Evolutionary conservation across 2,113 vertebrate species (phyloP).

Genomic region (Eudyptes chrysolophus): DNA sequence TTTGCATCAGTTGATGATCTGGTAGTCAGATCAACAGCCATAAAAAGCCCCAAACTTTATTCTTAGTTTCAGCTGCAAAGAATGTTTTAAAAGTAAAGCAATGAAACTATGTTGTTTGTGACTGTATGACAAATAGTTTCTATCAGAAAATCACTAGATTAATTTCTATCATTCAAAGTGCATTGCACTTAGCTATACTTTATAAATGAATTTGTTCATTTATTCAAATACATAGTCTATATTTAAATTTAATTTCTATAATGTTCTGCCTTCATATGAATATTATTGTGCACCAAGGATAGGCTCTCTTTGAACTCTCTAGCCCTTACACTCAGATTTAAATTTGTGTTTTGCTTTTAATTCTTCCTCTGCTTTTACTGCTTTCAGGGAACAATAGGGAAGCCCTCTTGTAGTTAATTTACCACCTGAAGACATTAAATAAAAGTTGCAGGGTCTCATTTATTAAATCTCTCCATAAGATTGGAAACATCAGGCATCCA

Average conservation of each 20-base stretch:
- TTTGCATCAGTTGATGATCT: not conserved
- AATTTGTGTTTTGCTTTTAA: slow-evolving; percentile 11
- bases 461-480: not conserved
- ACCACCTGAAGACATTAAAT: slow-evolving; percentile 40
- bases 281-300: not conserved
- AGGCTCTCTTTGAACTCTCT: not conserved
- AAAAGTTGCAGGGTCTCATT: slow-evolving; percentile 21
- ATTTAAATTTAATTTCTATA: not conserved
- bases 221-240: not conserved
- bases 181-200: not conserved
- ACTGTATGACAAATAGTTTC: not conserved
- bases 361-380: slow-evolving; percentile 1
- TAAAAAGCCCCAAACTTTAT: not conserved
- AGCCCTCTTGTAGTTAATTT: slow-evolving; percentile 42
- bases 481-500: not conserved
- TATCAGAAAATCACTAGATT: not conserved
- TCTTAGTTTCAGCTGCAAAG: not conserved
- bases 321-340: not conserved
- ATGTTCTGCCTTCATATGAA: not conserved
- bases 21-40: not conserved
- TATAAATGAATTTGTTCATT: not conserved
- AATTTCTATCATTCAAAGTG: not conserved
- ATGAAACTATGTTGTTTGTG: not conserved
- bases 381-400: slow-evolving; percentile 41
- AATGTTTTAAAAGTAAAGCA: not conserved